Conservation (phyloP, 2,888 invertebrate species). For the Candidula unifasciata region DNA sequence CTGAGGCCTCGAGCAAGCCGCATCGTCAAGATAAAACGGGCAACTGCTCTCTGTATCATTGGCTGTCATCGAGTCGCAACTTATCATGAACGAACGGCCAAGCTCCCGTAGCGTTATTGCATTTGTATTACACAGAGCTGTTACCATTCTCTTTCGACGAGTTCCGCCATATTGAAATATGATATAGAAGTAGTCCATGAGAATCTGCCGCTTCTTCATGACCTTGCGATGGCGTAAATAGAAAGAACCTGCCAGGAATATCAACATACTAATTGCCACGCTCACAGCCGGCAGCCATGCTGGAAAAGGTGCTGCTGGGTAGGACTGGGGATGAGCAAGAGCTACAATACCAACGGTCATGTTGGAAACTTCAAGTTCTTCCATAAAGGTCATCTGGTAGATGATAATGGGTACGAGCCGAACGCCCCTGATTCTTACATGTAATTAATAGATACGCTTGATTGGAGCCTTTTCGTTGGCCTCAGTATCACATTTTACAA, state of each 20-base stretch:
- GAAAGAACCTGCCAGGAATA: conserved; percentile 51
- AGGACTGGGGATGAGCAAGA: not conserved
- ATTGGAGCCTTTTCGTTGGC: no score
- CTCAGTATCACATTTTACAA: no score
- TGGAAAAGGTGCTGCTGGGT: conserved; percentile 18
- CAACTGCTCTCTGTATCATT: conserved; percentile 41
- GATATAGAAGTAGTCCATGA: conserved; percentile 54
- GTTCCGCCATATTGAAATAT: conserved; percentile 49
- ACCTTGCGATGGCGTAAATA: conserved; percentile 52
- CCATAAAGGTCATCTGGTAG: conserved; percentile 11
- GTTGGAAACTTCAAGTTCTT: conserved; percentile 1
- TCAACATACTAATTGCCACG: conserved; percentile 48
- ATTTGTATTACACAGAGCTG: conserved; percentile 54
- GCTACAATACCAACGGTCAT: not conserved
- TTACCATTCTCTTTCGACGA: conserved; percentile 51
- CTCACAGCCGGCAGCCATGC: conserved; percentile 53
- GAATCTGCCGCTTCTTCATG: conserved; percentile 48
- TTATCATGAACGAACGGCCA: conserved; percentile 53
- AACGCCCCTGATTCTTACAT: no score
- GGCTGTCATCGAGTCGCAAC: conserved; percentile 29
- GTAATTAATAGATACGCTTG: no score
- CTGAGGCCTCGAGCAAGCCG: not conserved
- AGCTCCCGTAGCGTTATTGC: conserved; percentile 49
- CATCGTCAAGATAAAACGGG: conserved; percentile 34
- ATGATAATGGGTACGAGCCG: no score